These are phyloP conservation scores for Leiothrix lutea DNA, from an alignment of 2,113 vertebrate species.

Conservation along the genomic window DNA sequence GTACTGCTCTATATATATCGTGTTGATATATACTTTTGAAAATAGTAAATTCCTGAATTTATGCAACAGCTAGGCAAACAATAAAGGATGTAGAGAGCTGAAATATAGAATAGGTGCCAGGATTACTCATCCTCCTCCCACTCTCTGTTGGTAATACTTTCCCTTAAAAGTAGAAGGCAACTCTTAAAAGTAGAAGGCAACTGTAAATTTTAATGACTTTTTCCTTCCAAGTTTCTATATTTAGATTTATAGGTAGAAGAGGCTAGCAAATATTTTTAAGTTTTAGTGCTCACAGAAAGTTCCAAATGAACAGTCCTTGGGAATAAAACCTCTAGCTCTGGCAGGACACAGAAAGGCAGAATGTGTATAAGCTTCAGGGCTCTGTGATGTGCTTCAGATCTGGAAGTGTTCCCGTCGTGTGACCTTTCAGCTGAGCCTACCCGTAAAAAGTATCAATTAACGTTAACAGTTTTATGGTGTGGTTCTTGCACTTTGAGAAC, in stretches of 20 bases:
- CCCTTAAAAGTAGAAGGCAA: not conserved
- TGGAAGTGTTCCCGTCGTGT: not conserved
- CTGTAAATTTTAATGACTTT: not conserved
- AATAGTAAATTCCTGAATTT: slow-evolving; percentile 40
- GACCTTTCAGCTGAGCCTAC: not conserved
- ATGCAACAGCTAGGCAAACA: not conserved
- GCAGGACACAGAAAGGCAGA: not conserved
- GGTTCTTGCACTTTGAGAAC: not conserved
- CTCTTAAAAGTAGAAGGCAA: not conserved
- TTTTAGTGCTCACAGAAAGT: not conserved
- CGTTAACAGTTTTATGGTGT: not conserved
- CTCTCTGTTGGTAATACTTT: not conserved
- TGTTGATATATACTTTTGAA: not conserved
- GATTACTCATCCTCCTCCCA: slow-evolving; percentile 37
- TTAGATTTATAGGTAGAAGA: slow-evolving; percentile 8
- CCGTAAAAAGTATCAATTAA: not conserved
- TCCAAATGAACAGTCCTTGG: not conserved
- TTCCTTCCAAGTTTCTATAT: not conserved
- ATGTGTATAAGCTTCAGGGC: not conserved
- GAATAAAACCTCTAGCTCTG: not conserved
- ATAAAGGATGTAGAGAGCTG: not conserved
- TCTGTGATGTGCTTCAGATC: not conserved
- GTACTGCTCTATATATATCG: not conserved
- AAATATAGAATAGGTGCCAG: not conserved
- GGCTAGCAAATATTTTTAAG: not conserved